Base-by-base conservation (phyloP, 2,888 invertebrate species). In the Ochropleura leucogaster region DNA sequence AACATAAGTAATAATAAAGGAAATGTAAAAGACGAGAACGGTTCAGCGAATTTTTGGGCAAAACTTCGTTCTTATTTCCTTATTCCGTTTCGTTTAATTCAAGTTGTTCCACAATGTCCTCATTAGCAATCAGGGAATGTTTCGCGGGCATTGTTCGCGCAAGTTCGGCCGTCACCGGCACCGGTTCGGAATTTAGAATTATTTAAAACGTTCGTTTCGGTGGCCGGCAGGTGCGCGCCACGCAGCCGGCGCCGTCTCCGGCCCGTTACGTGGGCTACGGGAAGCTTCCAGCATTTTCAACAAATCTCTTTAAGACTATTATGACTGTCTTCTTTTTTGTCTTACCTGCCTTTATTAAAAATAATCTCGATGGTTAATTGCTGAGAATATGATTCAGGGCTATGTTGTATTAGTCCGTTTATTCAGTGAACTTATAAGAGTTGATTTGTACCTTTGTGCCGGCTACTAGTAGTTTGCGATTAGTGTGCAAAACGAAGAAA, bases 121-220 rank as follows among this genome's bases (percentile, higher is more conserved):
- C 94, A 95, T 95, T 95, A 95, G 94, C 95, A 95, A 95, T 95
- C 94, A 93, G 91, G 88, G 92, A 94, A 93, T 95, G 94, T 94
- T 94, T 92, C 93, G 93, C 90, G 92, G 89, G 88, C 92, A 94
- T 94, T 94, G 94, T 95, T 93, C 92, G 91, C 88, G 82, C 87
- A 93, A 94, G 93, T 94, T 95, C 90, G 93, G 92, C 92, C 92
- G 93, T 94, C 95, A 92, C 89, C 89, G 90, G 85, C 93, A 94
- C 91, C 90, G 93, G 92, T 93, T 93, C 86, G 88, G 91, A 92
- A 93, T 94, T 93, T 93, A 90, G 93, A 94, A 94, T 94, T 91
- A 92, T 94, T 94, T 92, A 92, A 94, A 94, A 93, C 91, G 92
- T 89, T 89, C 90, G 88, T 87, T 89, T 86, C 42, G 77, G 76